phyloP scores from a whole-genome alignment of 2,797 vertebrate species.

The Acrossocheilus fasciatus region DNA sequence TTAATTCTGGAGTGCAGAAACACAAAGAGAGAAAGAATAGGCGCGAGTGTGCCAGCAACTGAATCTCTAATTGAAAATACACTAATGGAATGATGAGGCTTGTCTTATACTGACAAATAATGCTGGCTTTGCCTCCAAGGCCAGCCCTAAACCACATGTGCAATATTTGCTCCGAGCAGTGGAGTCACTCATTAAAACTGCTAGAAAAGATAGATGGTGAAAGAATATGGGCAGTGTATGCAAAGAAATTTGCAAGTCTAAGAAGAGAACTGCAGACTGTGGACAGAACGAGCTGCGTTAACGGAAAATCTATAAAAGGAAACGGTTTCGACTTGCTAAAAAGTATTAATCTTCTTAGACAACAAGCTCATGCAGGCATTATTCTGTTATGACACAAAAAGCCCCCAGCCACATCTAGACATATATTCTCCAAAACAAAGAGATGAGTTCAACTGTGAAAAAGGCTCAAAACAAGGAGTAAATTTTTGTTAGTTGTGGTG shows the following conservation, averaged over 20 bases:
- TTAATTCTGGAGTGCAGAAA: constrained; percentile 53
- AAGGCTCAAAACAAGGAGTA: not conserved
- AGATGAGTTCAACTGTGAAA: not conserved
- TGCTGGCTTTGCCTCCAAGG: not conserved
- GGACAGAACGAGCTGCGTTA: constrained; percentile 4
- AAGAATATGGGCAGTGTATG: constrained; percentile 23
- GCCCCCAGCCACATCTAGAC: not conserved
- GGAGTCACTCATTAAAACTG: not conserved
- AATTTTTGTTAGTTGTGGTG: not conserved
- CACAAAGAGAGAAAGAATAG: constrained; percentile 50
- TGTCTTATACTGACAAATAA: constrained; percentile 32
- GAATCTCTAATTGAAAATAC: constrained; percentile 36
- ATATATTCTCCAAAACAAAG: not conserved
- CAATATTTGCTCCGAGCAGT: constrained; percentile 5
- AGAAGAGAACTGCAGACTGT: not conserved
- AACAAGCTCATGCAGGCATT: not conserved
- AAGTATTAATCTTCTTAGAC: constrained; percentile 1
- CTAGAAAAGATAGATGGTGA: constrained; percentile 22
- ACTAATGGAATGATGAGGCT: constrained; percentile 12
- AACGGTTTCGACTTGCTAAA: not conserved
- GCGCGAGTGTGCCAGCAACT: constrained; percentile 39
- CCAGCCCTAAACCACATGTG: not conserved
- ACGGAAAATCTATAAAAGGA: not conserved
- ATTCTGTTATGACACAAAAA: not conserved
- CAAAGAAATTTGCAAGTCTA: constrained; percentile 4